These are phyloP conservation scores for Gortyna flavago DNA, from an alignment of 2,888 invertebrate species.

Conservation along the genomic window DNA sequence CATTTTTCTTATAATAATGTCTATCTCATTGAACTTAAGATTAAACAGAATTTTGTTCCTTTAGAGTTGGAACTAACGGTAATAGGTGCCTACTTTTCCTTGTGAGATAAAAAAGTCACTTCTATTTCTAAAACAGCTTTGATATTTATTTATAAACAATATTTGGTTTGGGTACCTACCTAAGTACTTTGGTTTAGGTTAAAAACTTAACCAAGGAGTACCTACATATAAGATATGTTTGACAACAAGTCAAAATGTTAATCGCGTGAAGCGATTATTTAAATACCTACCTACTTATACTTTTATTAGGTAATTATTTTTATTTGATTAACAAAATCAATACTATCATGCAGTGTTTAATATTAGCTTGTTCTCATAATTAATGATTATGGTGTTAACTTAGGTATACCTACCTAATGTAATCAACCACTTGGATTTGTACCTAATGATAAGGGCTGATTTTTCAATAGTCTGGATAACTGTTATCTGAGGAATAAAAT, in stretches of 20 bases:
- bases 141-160: background rate
- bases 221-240: background rate
- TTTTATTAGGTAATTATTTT: background rate
- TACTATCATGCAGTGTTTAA: background rate
- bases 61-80: background rate
- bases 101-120: background rate
- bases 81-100: background rate
- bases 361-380: background rate
- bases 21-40: background rate
- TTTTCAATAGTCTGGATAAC: no score
- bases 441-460: no score
- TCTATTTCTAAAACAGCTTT: background rate
- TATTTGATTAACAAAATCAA: conserved; percentile 1
- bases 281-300: background rate
- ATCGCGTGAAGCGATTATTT: background rate
- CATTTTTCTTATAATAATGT: no score
- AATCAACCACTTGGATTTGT: no score
- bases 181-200: no score
- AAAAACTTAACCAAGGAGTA: background rate
- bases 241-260: background rate
- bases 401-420: no score
- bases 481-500: no score
- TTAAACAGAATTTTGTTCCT: background rate
- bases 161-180: background rate
- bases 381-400: no score